Evolutionary conservation across 1,140 invertebrate species (phyloP), one percentile per base, ranked within the genome.

Genomic region (Brachionus sp.): DNA sequence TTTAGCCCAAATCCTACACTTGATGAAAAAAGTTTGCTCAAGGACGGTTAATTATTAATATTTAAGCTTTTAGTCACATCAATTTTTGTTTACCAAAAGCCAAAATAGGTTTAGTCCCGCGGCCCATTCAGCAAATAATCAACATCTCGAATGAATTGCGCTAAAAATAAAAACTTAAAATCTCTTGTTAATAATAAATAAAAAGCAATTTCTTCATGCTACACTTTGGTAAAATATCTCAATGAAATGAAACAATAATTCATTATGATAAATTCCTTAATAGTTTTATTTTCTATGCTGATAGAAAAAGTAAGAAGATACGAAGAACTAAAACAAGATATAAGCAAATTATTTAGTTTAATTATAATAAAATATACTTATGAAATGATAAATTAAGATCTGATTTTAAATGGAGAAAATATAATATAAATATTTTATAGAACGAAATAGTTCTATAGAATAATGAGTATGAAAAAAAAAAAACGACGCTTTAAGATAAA

Each of bases 351-450:
- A 70, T 19, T 39, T 19, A n/a, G 35, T 39, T 39, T 39, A 70
- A 70, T 70, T 70, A 70, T 70, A 70, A 70, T 70, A 70, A 70
- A 70, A 70, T 39, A 70, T 70, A 70, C 33, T 70, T 70, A 19
- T 37, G 29, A 66, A 66, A 33, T 33, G 33, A 66, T 33, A 66
- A 37, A 66, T n/a, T 16, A 70, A 70, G 66, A 70, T 70, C 66
- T 70, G 66, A 70, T 70, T 66, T 70, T 70, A 70, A 70, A 70
- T 70, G 66, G 66, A 39, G 66, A 37, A 37, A 66, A 66, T 66
- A 33, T 66, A 66, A 33, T 19, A 57, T 57, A 37, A 33, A 70
- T 57, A 19, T 57, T 57, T 19, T 23, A 70, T 70, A 70, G 33
- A 39, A 70, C 33, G 33, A 70, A 37, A 70, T 70, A 70, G 16